Percentiles rank a stretch among this genome's conserved stretches.
phyloP scores from a whole-genome alignment of 1,140 invertebrate genomes.

The Trachymyrmex septentrionalis region DNA sequence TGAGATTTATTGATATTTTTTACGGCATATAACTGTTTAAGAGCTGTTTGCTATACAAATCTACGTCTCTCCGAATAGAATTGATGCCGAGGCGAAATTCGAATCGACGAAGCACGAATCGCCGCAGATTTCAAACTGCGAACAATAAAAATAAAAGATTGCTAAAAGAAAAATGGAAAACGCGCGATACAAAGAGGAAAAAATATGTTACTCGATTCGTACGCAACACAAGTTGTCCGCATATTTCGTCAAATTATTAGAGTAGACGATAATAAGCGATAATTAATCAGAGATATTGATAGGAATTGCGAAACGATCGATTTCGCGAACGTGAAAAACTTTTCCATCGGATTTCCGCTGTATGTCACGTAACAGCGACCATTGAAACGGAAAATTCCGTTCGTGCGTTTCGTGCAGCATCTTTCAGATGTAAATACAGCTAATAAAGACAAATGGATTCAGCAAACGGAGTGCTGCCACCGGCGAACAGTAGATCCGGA shows the following conservation, averaged over 20 bases:
- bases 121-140: not conserved
- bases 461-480: not conserved
- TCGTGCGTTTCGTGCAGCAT: constrained; percentile 19
- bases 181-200: no score
- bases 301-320: constrained; percentile 52
- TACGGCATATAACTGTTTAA: not conserved
- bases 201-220: not conserved
- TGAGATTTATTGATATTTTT: not conserved
- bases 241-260: constrained; percentile 30
- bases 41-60: not conserved
- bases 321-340: not conserved
- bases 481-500: not conserved
- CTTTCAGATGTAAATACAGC: constrained; percentile 47
- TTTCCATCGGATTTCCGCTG: not conserved
- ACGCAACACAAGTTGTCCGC: not conserved
- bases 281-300: constrained; percentile 67
- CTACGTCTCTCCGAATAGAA: not conserved
- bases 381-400: constrained; percentile 31
- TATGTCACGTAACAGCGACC: not conserved
- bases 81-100: not conserved
- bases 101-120: not conserved
- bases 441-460: constrained; percentile 52
- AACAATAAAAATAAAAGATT: not conserved
- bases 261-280: constrained; percentile 47
- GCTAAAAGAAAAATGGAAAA: not conserved